Percentiles rank a stretch among this genome's conserved stretches.
Evolutionary conservation across 1,140 invertebrate species (phyloP).

Genomic region (Solen grandis): DNA sequence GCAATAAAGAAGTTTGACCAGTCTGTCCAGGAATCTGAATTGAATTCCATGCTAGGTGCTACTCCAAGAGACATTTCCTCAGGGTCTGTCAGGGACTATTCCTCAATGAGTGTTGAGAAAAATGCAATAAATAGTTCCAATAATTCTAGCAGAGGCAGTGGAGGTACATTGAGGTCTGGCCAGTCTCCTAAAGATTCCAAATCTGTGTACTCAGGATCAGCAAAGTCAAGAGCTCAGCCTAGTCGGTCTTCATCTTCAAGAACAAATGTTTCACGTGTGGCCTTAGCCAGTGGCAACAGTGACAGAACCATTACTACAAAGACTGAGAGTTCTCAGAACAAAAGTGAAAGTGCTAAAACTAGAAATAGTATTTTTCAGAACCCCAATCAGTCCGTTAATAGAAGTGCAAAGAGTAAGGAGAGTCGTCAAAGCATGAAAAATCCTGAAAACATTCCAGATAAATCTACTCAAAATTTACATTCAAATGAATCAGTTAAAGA

Average conservation of each 20-base stretch:
- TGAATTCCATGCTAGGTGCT: slow-evolving; percentile 62
- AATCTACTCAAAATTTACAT: no score
- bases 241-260: slow-evolving; percentile 40
- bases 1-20: slow-evolving; percentile 71
- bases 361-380: no score
- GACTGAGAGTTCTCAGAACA: no score
- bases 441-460: no score
- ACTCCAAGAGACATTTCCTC: slow-evolving; percentile 45
- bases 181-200: slow-evolving; percentile 31
- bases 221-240: not conserved
- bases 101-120: not conserved
- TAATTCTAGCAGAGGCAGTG: slow-evolving; percentile 31
- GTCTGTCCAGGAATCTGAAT: slow-evolving; percentile 66
- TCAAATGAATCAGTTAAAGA: no score
- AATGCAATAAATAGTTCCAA: not conserved
- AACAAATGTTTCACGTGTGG: slow-evolving; percentile 18
- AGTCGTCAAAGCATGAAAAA: no score
- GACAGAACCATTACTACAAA: no score
- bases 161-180: not conserved
- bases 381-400: no score
- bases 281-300: not conserved
- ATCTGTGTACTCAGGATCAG: slow-evolving; percentile 15
- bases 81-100: not conserved
- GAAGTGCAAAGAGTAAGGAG: no score
- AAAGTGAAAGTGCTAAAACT: no score